Percentiles rank a stretch among this genome's conserved stretches.
phyloP scores from a whole-genome alignment of 37 sponge, comb jelly and placozoan genomes.

The Mnemiopsis leidyi region DNA sequence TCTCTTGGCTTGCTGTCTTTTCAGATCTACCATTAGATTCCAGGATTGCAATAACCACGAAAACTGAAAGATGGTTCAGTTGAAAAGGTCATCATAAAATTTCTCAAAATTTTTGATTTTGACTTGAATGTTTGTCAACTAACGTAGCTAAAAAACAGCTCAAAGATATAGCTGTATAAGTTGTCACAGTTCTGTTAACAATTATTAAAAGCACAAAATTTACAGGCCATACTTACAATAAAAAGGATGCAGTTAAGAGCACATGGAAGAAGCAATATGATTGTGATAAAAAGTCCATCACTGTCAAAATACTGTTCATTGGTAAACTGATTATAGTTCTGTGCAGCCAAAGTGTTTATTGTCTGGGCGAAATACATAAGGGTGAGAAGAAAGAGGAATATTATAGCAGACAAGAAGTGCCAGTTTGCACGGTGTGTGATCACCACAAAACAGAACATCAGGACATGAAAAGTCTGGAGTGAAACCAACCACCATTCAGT shows the following conservation, averaged over 20 bases:
- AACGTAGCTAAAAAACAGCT: no score
- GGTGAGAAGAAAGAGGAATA: neutral
- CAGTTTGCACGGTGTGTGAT: constrained; percentile 7
- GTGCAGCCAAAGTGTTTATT: constrained; percentile 34
- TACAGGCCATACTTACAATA: constrained; percentile 57
- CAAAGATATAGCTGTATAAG: no score
- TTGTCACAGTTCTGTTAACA: no score
- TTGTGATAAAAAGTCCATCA: constrained; percentile 61
- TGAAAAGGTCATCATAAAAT: no score
- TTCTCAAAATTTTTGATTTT: no score
- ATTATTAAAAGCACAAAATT: no score
- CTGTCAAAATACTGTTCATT: constrained; percentile 57
- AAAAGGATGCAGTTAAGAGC: constrained; percentile 53
- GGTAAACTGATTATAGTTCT: constrained; percentile 14
- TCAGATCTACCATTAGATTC: constrained; percentile 38
- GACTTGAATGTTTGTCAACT: no score
- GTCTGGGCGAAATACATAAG: constrained; percentile 61
- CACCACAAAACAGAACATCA: constrained; percentile 37
- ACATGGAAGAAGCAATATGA: constrained; percentile 16
- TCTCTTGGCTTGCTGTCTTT: constrained; percentile 2
- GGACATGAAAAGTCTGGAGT: constrained; percentile 6
- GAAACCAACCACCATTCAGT: constrained; percentile 22
- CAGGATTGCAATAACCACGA: constrained; percentile 59
- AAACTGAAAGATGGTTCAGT: constrained; percentile 17
- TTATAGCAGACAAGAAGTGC: neutral